Evolutionary conservation across 1,140 invertebrate species (phyloP).

Genomic region (Manduca sexta): DNA sequence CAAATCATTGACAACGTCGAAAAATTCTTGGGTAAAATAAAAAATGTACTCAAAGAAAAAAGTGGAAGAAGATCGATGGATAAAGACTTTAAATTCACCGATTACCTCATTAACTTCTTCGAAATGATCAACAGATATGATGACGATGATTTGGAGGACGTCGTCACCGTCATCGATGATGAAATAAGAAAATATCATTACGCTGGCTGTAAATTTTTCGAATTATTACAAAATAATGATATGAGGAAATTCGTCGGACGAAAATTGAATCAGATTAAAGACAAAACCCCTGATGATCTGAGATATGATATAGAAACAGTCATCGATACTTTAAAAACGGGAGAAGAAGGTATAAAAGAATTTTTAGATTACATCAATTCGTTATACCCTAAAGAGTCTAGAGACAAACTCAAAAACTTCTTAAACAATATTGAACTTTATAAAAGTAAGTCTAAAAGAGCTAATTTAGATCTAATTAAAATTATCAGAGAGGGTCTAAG

Average conservation of each 20-base stretch:
- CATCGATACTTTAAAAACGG: neutral
- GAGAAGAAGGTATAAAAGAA: neutral
- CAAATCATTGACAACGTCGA: conserved; percentile 35
- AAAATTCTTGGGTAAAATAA: conserved; percentile 28
- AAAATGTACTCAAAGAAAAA: conserved; percentile 13
- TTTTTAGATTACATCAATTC: conserved; percentile 28
- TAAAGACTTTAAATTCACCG: conserved; percentile 9
- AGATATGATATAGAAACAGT: conserved; percentile 7
- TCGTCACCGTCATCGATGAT: conserved; percentile 16
- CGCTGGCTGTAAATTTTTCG: conserved; percentile 21
- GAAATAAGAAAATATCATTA: conserved; percentile 27
- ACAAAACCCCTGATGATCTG: conserved; percentile 4
- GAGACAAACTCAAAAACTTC: conserved; percentile 19
- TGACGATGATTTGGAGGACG: conserved; percentile 25
- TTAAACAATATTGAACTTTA: conserved; percentile 12
- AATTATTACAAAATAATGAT: conserved; percentile 15
- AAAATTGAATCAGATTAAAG: conserved; percentile 17
- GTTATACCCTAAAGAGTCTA: conserved; percentile 20
- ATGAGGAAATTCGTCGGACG: conserved; percentile 17
- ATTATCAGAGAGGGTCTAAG: conserved; percentile 16
- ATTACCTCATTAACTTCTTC: conserved; percentile 26
- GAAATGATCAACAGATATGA: conserved; percentile 15
- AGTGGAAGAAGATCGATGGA: neutral
- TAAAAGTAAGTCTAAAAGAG: conserved; percentile 2
- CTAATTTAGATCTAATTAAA: conserved; percentile 7